Base-by-base conservation (phyloP, 1,140 invertebrate species). In the Onthophagus taurus region DNA sequence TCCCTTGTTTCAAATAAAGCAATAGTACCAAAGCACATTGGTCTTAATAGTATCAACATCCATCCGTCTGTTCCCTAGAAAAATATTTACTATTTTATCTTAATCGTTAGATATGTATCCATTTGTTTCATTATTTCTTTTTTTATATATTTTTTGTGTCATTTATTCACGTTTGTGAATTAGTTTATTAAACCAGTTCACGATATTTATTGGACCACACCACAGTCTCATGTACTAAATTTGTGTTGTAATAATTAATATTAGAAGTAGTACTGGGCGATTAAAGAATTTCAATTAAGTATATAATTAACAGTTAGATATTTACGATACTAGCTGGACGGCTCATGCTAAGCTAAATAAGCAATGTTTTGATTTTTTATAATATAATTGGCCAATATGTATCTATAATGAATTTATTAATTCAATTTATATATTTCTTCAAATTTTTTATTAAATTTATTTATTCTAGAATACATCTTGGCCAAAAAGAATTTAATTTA, bases 21-120 rank as follows among this genome's bases (percentile, higher is more conserved):
- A 53, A 55, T 60, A 58, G 52, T 57, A 59, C 57, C 58, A 60
- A 60, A 60, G 58, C 58, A 50, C 53, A 12, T 54, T 52, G 50
- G 39, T 55, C 46, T 37, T 31, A 37, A 17, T 16, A 11, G 21
- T 44, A 20, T 17, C 7, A 17, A 26, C 1, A 3, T 30, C 30
- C 9, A 13, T 9, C 11, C 31, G 17, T 21, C 29, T 33, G 31
- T 20, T 9, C 3, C 29, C 53, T 58, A 55, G 47, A 58, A 58
- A 54, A 58, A 55, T 58, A 55, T 58, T 54, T 51, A 51, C 34
- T 52, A 49, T 44, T 47, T 46, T 38, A 45, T 49, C 50, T 54
- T 57, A 55, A 53, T 50, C 53, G 43, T 39, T 30, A 41, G 42
- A 52, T 51, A 52, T 46, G 47, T 50, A 45, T 44, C 46, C 44